Conservation (phyloP, 1,140 invertebrate genomes). For the Chrysomallon squamiferum region DNA sequence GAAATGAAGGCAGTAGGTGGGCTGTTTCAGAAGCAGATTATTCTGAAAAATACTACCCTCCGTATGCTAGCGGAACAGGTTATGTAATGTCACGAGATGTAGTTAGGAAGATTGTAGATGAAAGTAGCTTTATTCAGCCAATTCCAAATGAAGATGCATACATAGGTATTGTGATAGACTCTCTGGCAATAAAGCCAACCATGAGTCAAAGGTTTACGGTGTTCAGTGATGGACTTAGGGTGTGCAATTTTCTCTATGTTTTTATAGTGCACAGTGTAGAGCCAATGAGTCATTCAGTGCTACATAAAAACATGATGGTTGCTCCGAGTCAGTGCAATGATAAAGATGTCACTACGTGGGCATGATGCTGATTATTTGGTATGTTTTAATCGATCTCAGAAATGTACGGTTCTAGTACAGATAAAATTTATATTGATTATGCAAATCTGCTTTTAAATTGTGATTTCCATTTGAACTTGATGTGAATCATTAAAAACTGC, state of each 20-base stretch:
- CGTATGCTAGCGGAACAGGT: conserved; percentile 49
- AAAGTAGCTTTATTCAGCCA: conserved; percentile 35
- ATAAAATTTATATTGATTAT: too few relatives aligned
- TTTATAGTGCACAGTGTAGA: conserved; percentile 42
- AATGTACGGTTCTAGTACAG: too few relatives aligned
- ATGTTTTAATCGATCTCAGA: too few relatives aligned
- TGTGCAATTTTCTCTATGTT: conserved; percentile 50
- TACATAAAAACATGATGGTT: conserved; percentile 25
- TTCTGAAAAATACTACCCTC: conserved; percentile 31
- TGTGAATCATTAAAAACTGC: too few relatives aligned
- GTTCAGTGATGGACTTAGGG: conserved; percentile 29
- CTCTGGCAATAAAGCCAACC: conserved; percentile 29
- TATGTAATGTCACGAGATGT: conserved; percentile 47
- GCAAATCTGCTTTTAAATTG: too few relatives aligned
- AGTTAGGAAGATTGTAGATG: conserved; percentile 28
- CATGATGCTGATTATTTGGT: too few relatives aligned
- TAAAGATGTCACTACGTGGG: too few relatives aligned
- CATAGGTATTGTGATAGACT: conserved; percentile 39
- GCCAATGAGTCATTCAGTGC: conserved; percentile 18
- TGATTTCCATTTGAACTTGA: too few relatives aligned
- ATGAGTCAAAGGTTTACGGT: conserved; percentile 39
- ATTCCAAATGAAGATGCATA: conserved; percentile 53
- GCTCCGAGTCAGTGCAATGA: conserved; percentile 12
- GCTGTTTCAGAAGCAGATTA: conserved; percentile 34
- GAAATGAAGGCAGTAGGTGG: conserved; percentile 36